Conservation (phyloP, 2,888 invertebrate genomes). For the Euplexia lucipara region DNA sequence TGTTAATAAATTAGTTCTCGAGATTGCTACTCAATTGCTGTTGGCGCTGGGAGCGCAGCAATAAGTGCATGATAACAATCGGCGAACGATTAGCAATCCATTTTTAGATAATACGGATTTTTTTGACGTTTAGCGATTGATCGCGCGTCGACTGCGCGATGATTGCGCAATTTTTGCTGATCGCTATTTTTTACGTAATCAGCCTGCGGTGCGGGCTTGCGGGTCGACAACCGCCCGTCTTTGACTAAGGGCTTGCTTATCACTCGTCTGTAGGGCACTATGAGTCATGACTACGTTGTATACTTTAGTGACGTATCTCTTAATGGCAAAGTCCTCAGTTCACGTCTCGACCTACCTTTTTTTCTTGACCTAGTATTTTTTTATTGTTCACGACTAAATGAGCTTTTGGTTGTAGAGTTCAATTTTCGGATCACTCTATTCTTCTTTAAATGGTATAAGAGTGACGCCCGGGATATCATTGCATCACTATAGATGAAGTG, state of each 20-base stretch:
- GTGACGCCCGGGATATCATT: slow-evolving; percentile 1
- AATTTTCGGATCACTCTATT: neutral
- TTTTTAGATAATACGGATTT: no score
- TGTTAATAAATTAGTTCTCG: no score
- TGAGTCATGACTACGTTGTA: slow-evolving; percentile 37
- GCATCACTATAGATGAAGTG: slow-evolving; percentile 3
- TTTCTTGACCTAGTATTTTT: slow-evolving; percentile 19
- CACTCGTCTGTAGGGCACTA: slow-evolving; percentile 7
- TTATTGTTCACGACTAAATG: slow-evolving; percentile 8
- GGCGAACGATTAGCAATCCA: no score
- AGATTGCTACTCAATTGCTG: no score
- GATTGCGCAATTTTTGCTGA: no score
- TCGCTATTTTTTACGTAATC: no score
- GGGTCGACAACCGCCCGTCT: slow-evolving; percentile 51
- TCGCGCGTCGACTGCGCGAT: no score
- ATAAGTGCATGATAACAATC: no score
- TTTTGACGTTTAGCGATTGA: no score
- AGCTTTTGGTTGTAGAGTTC: slow-evolving; percentile 6
- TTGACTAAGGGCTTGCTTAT: slow-evolving; percentile 26
- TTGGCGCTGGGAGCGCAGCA: no score
- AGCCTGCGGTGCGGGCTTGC: no score
- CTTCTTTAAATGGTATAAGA: no score
- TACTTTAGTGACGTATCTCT: slow-evolving; percentile 17
- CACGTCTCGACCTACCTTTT: neutral
- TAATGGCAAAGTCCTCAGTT: slow-evolving; percentile 29